A percentile compares a stretch with the other conserved stretches of the same genome.
phyloP scores from a whole-genome alignment of 2,888 invertebrate genomes.

The Cephus pygmeus region DNA sequence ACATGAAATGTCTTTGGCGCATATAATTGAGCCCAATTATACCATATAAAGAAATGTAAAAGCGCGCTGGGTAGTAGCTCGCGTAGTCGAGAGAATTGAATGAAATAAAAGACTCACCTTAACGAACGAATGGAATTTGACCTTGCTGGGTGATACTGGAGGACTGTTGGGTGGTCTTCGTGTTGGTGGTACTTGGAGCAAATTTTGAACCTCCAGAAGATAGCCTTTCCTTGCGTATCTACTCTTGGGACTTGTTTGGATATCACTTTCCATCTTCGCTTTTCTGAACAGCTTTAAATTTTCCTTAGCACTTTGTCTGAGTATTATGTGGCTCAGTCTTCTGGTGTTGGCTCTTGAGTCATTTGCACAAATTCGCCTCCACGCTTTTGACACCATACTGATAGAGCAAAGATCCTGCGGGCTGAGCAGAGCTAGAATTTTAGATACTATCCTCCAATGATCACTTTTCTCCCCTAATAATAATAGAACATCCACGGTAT shows the following conservation, averaged over 20 bases:
- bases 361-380: constrained; percentile 56
- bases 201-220: constrained; percentile 57
- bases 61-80: not conserved
- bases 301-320: constrained; percentile 57
- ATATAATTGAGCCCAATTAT: not conserved
- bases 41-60: not conserved
- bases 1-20: not conserved
- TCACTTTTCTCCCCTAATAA: constrained; percentile 60
- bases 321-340: constrained; percentile 49
- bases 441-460: constrained; percentile 55
- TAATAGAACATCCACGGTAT: constrained; percentile 55
- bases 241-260: constrained; percentile 49
- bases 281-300: constrained; percentile 54
- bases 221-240: constrained; percentile 52
- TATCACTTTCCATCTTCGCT: constrained; percentile 42
- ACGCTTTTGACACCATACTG: constrained; percentile 62
- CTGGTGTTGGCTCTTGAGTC: constrained; percentile 53
- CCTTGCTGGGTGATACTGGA: constrained; percentile 64
- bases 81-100: not conserved
- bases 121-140: constrained; percentile 63
- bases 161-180: constrained; percentile 56
- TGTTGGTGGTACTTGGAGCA: constrained; percentile 42
- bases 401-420: constrained; percentile 60
- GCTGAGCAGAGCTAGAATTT: constrained; percentile 57
- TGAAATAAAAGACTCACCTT: constrained; percentile 53